Conservation (phyloP, 2,888 invertebrate genomes). For the Microplitis manilae region DNA sequence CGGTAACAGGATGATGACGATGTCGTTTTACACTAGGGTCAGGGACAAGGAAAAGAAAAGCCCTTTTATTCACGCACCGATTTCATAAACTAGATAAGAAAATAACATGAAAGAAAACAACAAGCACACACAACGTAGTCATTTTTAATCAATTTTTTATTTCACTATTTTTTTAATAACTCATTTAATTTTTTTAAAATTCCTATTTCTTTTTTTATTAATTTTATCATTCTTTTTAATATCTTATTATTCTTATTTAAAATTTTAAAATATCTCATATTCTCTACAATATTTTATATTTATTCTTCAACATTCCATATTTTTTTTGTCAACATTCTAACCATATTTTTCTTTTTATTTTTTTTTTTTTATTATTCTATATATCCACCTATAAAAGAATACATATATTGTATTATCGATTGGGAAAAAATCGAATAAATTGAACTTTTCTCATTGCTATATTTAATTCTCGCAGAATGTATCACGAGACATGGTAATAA, state of each 20-base stretch:
- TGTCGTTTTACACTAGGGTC: constrained; percentile 34
- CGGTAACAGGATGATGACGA: constrained; percentile 23
- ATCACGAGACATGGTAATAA: constrained; percentile 10
- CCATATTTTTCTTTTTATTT: neutral
- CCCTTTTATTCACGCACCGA: neutral
- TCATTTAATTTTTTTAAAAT: neutral
- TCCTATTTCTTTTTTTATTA: neutral
- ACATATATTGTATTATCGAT: constrained; percentile 17
- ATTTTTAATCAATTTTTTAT: neutral
- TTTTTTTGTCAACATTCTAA: neutral
- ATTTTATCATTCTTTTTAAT: neutral
- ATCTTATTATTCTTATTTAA: neutral
- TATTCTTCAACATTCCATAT: neutral
- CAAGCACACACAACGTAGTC: neutral
- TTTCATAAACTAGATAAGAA: neutral
- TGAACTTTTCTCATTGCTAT: neutral
- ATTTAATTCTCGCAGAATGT: constrained; percentile 5
- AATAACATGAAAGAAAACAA: neutral
- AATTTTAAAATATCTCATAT: neutral
- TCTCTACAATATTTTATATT: neutral
- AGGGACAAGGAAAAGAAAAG: constrained; percentile 18
- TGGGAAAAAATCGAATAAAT: constrained; percentile 12
- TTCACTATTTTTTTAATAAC: neutral
- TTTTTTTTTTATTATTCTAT: neutral
- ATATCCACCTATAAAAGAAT: neutral